Conservation (phyloP, 2,113 vertebrate species). For the Hippocampus mohnikei region DNA sequence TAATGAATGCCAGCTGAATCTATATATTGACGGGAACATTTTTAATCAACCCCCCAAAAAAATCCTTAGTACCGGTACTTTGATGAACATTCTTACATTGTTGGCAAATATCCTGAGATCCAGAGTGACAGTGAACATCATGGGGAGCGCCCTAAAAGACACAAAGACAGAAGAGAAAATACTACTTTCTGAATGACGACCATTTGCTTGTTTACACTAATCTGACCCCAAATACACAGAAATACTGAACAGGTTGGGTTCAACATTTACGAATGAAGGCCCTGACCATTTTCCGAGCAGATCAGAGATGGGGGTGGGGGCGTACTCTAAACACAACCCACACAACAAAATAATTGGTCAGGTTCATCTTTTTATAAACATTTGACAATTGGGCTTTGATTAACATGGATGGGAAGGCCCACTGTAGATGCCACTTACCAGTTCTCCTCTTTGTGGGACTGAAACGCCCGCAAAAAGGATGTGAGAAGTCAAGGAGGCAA, state of each 20-base stretch:
- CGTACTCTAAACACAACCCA: no score
- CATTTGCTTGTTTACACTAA: neutral
- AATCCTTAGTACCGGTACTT: no score
- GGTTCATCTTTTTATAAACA: no score
- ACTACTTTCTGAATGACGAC: neutral
- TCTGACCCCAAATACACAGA: neutral
- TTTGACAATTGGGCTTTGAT: no score
- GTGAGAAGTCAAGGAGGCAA: conserved; percentile 73
- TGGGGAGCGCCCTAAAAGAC: conserved; percentile 82
- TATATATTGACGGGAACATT: neutral
- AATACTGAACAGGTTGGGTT: no score
- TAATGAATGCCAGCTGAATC: neutral
- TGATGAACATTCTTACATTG: conserved; percentile 75
- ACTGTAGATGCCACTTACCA: conserved; percentile 76
- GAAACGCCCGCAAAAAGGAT: conserved; percentile 91
- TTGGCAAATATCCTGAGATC: conserved; percentile 95
- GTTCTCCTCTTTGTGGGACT: conserved; percentile 97
- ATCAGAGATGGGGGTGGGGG: no score
- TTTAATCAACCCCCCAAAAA: no score
- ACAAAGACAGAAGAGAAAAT: conserved; percentile 5
- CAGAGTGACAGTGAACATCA: conserved; percentile 92
- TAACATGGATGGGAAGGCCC: neutral
- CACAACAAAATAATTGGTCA: no score
- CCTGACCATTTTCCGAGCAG: no score
- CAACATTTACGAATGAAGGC: no score